Conservation (phyloP, 1,140 invertebrate species). For the Homalodisca vitripennis region DNA sequence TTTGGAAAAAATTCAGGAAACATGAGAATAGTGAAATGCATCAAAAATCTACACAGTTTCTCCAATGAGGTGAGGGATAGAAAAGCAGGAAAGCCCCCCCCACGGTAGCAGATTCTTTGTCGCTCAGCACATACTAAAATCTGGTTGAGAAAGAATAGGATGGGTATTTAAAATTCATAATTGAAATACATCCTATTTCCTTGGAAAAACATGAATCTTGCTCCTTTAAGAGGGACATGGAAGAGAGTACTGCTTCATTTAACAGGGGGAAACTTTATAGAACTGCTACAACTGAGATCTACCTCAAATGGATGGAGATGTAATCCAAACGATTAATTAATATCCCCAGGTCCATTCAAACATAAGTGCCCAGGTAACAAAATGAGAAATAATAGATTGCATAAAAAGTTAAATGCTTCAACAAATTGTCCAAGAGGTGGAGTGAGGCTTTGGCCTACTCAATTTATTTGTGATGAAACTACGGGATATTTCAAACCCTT, state of each 20-base stretch:
- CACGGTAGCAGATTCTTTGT: neutral
- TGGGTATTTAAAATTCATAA: constrained; percentile 10
- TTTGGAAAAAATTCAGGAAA: constrained; percentile 5
- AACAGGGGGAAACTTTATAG: neutral
- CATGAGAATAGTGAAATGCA: constrained; percentile 14
- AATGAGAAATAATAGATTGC: neutral
- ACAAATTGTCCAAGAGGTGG: no score
- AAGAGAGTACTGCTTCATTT: neutral
- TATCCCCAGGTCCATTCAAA: neutral
- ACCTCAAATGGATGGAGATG: neutral
- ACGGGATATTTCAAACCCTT: no score
- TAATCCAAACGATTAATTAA: neutral
- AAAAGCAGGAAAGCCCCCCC: constrained; percentile 2
- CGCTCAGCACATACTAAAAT: constrained; percentile 12
- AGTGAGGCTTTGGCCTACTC: no score
- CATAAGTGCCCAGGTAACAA: neutral
- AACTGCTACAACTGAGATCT: neutral
- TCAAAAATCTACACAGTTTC: neutral
- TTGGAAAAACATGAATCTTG: constrained; percentile 13
- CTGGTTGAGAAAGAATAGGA: neutral
- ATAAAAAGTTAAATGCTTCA: no score
- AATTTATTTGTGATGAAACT: no score
- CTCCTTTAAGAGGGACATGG: constrained; percentile 2
- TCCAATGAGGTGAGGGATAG: constrained; percentile 3
- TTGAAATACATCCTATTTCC: constrained; percentile 13